A percentile compares a stretch with the other conserved stretches of the same genome.
These are phyloP conservation scores for Passer domesticus DNA, from an alignment of 2,113 vertebrate species.

Conservation along the genomic window DNA sequence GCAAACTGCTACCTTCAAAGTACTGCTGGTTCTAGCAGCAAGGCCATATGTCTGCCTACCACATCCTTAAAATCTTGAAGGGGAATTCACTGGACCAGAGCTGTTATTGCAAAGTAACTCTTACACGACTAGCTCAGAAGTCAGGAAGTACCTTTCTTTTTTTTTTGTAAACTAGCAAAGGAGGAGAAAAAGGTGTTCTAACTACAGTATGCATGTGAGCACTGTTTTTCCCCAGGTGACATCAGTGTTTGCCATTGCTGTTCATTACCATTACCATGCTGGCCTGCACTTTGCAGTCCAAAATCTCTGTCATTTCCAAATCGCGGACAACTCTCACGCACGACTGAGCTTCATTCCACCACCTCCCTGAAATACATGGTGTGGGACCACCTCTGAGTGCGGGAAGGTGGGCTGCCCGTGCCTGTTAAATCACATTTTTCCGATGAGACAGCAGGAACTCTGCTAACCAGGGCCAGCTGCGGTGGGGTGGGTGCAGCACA, in stretches of 20 bases:
- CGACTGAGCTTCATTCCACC: not conserved
- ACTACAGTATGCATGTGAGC: not conserved
- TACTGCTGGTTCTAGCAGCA: not conserved
- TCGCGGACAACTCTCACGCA: not conserved
- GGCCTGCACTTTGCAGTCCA: not conserved
- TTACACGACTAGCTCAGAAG: not conserved
- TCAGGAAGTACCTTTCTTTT: not conserved
- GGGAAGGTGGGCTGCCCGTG: not conserved
- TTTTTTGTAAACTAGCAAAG: not conserved
- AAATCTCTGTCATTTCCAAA: not conserved
- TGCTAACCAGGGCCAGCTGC: not conserved
- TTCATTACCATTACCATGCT: not conserved
- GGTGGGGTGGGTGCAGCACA: not conserved
- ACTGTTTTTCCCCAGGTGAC: not conserved
- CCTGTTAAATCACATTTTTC: constrained; percentile 15
- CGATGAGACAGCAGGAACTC: constrained; percentile 6
- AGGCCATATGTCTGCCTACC: not conserved
- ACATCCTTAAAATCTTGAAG: not conserved
- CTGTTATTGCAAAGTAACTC: not conserved
- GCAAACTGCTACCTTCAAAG: not conserved
- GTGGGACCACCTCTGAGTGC: constrained; percentile 6
- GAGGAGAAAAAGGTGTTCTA: not conserved
- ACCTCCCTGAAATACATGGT: not conserved
- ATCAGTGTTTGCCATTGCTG: not conserved
- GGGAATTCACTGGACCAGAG: not conserved